Base-by-base conservation (phyloP, 2,888 invertebrate genomes). In the Eristalis tenax region DNA sequence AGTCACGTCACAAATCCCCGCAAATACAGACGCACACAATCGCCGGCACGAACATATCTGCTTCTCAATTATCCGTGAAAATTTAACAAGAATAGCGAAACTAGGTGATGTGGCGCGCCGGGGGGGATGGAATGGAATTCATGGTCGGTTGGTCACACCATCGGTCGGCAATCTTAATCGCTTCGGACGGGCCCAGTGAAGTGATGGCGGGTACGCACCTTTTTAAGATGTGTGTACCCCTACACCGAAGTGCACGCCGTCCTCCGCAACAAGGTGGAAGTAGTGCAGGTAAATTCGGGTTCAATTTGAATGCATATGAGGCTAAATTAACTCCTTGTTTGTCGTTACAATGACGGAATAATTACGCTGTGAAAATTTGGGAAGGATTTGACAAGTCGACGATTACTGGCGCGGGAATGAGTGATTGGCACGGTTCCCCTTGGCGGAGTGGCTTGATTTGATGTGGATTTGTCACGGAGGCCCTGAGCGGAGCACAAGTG, bases 21-120 rank as follows among this genome's bases (percentile, higher is more conserved):
- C 43, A 43, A 43, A 26, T n/a, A n/a, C n/a, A n/a, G n/a, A 43
- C 5, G 13, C 43, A 50, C 43, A 5, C 43, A 70, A n/a, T 28
- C 70, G 43, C 1, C 69, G 43, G 74, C 68, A 78, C 66, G 15
- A 6, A 50, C 66, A 66, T 83, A 79, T 79, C 66, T 83, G 74
- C 64, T 86, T 74, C 82, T 70, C 83, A 83, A 83, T 83, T 86
- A 83, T 75, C 78, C 83, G 86, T 86, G 78, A 83, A 86, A 86
- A 83, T 83, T 78, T 86, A 86, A 86, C 83, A 86, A 86, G 86
- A 86, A 71, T 15, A 40, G 23, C 71, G 64, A 77, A 81, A 68
- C 64, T 63, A 57, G 57, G 38, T 22, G 69, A 76, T 13, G 22
- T 63, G 43, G 84, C 63, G 65, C 26, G 26, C 26, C 26, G 26